phyloP scores from a whole-genome alignment of 2,888 invertebrate genomes.

The Folsomia manolachei region DNA sequence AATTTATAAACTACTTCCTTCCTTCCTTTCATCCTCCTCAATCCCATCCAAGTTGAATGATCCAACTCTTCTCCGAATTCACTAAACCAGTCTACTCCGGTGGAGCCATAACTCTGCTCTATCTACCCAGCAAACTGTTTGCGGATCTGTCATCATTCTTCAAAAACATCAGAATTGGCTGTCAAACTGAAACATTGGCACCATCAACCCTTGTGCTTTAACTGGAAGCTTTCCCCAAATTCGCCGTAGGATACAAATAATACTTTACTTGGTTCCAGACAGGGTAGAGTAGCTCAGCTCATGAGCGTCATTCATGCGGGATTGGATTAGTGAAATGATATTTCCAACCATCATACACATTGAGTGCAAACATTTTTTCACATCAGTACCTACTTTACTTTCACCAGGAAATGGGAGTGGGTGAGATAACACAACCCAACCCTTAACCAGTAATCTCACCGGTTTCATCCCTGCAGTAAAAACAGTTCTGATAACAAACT shows the following conservation, averaged over 20 bases:
- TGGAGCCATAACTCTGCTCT: not conserved
- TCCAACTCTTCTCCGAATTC: too few species aligned
- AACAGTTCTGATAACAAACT: too few species aligned
- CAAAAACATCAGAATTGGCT: slow-evolving; percentile 18
- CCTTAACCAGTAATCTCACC: too few species aligned
- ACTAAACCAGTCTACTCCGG: too few species aligned
- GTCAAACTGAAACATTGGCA: not conserved
- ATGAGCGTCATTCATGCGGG: not conserved
- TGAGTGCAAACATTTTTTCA: not conserved
- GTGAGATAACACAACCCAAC: too few species aligned
- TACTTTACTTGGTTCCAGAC: not conserved
- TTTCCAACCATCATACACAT: not conserved
- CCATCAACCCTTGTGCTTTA: too few species aligned
- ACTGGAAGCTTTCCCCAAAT: too few species aligned
- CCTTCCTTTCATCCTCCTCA: slow-evolving; percentile 10
- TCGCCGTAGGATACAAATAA: too few species aligned
- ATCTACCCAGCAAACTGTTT: not conserved
- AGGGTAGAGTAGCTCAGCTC: not conserved
- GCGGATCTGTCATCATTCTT: slow-evolving; percentile 17
- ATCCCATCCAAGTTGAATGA: not conserved
- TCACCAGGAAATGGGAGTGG: too few species aligned
- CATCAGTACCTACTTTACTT: not conserved
- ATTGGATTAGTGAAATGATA: not conserved
- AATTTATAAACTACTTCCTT: not conserved
- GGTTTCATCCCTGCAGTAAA: too few species aligned